Base-by-base conservation (phyloP, 2,797 vertebrate species). In the Galago senegalensis region DNA sequence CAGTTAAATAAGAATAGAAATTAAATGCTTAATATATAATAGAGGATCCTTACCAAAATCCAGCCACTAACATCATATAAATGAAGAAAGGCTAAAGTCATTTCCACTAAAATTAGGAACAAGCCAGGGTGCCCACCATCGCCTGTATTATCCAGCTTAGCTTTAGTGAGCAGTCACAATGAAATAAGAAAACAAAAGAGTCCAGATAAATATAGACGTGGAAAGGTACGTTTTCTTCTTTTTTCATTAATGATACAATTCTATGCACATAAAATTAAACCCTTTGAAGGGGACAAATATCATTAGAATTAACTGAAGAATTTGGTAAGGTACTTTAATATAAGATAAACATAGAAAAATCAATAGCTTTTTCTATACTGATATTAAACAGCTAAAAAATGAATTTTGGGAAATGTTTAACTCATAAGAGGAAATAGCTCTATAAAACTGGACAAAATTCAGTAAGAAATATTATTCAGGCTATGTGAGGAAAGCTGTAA, bases 341-440 rank as follows among this genome's bases (percentile, higher is more conserved):
- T 2, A 85, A 58, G 37, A 85, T 27, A 95, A 87, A 89, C 34
- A 89, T 18, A 75, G 0, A 82, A 82, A 90, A 69, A 56, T 75
- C 37, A 34, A 27, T 60, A 72, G 72, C 3, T 31, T 37, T 77
- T 80, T 82, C 58, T 65, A 25, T 76, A 43, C 5, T 87, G 17
- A 9, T 80, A 73, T 75, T 87, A 93, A 65, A 56, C 31, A 63
- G 10, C 20, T 89, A 72, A 91, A 91, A 93, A 89, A 82, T 88
- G 17, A 11, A 43, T 75, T n/a, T 46, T 93, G 34, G n/a, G 17
- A 8, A 93, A 82, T 27, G 14, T 25, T 95, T 89, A 53, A 46
- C 61, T 95, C 67, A 16, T 63, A 65, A 82, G 27, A 88, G 58
- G 21, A 12, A 79, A 17, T 65, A 87, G 84, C n/a, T 72, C 34